Percentiles rank a stretch among this genome's conserved stretches.
Evolutionary conservation across 2,888 invertebrate species (phyloP).

Genomic region (Lymantria dispar): DNA sequence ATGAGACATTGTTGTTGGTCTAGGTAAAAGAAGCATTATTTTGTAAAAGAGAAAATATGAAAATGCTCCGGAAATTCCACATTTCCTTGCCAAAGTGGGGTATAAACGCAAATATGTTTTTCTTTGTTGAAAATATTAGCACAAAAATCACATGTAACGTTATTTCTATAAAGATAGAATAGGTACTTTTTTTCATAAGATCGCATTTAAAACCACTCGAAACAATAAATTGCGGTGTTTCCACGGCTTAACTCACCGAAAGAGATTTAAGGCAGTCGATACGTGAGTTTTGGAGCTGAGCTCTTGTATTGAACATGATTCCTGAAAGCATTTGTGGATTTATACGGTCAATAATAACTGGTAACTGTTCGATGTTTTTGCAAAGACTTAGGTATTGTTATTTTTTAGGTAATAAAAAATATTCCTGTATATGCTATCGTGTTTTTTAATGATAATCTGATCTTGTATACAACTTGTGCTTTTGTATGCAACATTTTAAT

Average conservation of each 20-base stretch:
- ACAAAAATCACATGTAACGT: constrained; percentile 31
- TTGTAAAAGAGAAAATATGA: constrained; percentile 15
- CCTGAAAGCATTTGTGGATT: constrained; percentile 26
- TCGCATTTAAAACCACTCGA: constrained; percentile 39
- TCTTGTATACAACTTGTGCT: too few species aligned
- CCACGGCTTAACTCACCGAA: constrained; percentile 57
- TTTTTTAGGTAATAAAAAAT: too few species aligned
- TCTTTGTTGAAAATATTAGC: constrained; percentile 34
- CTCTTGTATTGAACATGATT: constrained; percentile 34
- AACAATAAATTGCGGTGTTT: constrained; percentile 44
- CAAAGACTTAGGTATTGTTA: too few species aligned
- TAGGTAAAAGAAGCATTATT: constrained; percentile 13
- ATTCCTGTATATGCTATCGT: too few species aligned
- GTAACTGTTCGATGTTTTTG: too few species aligned
- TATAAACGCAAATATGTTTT: constrained; percentile 27
- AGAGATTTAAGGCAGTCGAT: constrained; percentile 66
- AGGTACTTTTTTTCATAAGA: constrained; percentile 32
- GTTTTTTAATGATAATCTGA: too few species aligned
- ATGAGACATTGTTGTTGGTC: constrained; percentile 9
- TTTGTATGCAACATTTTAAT: too few species aligned
- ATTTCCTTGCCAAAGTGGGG: constrained; percentile 14
- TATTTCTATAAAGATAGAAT: constrained; percentile 36
- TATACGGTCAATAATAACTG: constrained; percentile 12
- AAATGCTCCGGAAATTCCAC: constrained; percentile 20
- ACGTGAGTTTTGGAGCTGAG: constrained; percentile 52